Evolutionary conservation across 2,113 vertebrate genomes (phyloP).

Genomic region (Lutjanus erythropterus): DNA sequence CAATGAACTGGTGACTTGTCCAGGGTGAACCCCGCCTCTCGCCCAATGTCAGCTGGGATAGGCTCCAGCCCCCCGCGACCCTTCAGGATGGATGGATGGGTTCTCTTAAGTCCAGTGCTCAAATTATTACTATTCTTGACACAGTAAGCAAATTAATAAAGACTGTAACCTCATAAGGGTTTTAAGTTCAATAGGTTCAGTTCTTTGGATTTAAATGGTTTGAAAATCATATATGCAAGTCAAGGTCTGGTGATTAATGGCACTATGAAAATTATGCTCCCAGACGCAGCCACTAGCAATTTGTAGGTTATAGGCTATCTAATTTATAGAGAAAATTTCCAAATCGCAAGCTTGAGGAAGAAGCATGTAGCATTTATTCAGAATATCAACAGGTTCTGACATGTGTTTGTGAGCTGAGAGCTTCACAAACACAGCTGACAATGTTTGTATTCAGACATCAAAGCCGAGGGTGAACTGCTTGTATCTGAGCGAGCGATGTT

Average conservation of each 20-base stretch:
- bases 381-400: slow-evolving; percentile 37
- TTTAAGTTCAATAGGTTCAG: neutral
- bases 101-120: too few species aligned
- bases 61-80: too few species aligned
- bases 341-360: slow-evolving; percentile 6
- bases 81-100: too few species aligned
- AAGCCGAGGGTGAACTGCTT: neutral
- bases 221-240: neutral
- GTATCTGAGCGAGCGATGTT: neutral
- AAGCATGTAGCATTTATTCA: slow-evolving; percentile 19
- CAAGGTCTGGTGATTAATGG: slow-evolving; percentile 20
- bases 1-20: too few species aligned
- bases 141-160: too few species aligned
- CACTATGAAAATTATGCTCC: neutral
- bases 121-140: too few species aligned
- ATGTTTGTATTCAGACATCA: slow-evolving; percentile 39
- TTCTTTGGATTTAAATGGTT: neutral
- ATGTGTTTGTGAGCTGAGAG: slow-evolving; percentile 31
- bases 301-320: neutral
- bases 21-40: too few species aligned
- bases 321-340: slow-evolving; percentile 9
- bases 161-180: too few species aligned
- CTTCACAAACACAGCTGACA: slow-evolving; percentile 24
- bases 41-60: too few species aligned
- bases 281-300: neutral